Evolutionary conservation across 2,113 vertebrate genomes (phyloP), one percentile per base, ranked within the genome.

Genomic region (Tympanuchus pallidicinctus): DNA sequence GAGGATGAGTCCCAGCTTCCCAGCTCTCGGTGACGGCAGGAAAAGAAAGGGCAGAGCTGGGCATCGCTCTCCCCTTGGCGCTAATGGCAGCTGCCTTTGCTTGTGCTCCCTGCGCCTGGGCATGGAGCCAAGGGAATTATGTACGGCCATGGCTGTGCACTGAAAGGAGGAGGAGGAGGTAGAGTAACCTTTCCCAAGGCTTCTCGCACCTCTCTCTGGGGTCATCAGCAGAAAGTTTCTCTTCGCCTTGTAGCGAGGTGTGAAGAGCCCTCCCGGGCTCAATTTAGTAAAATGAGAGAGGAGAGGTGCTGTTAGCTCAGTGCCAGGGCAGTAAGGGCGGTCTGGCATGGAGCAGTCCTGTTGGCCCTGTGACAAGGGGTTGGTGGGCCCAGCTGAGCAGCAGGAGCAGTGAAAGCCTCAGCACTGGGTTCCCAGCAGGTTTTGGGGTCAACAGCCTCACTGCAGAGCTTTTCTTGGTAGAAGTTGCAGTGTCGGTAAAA

Each of bases 21-120:
- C 94, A 97, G 93, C 94, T 94, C 86, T 76, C 0, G 0, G 82
- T 30, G 92, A 76, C 0, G 83, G 40, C 65, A 94, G 85, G 73
- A 38, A 86, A 94, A 96, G 95, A 96, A 95, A 96, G 92, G 91
- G 92, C 89, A 89, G 91, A 93, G 76, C 90, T 93, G 92, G 92
- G 95, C 93, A 94, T 94, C 48, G 12, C 30, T 86, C 90, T 96
- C 92, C 73, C 88, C 92, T 95, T 95, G 85, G 95, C 59, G n/a
- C 94, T 95, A 67, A 74, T 50, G 94, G 94, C 93, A 95, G 86
- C 93, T 8, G 86, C 77, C 90, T 95, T 97, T 90, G 85, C 94
- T 95, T 96, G 77, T 88, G 28, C 82, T 94, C 88, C 79, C 90
- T 78, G 86, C 66, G 25, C 76, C 94, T 96, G 94, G 95, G 95